These are phyloP conservation scores for Numida meleagris DNA, from an alignment of 2,113 vertebrate species.

Conservation along the genomic window DNA sequence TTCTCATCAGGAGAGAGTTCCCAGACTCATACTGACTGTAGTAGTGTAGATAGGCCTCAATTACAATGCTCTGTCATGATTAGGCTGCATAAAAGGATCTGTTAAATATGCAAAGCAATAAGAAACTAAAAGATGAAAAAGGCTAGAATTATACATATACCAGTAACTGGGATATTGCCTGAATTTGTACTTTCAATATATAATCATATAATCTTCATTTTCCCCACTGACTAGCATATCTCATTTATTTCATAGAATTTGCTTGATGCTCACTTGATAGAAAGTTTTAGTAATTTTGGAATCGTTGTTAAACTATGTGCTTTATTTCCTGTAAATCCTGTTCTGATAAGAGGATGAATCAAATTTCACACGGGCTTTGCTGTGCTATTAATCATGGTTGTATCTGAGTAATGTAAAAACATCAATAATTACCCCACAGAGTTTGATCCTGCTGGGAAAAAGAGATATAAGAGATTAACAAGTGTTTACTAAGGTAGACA, in stretches of 20 bases:
- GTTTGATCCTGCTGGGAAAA: background rate
- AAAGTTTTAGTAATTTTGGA: background rate
- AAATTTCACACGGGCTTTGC: background rate
- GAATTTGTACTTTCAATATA: background rate
- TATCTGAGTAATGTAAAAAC: background rate
- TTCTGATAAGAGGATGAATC: background rate
- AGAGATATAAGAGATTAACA: background rate
- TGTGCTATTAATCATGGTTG: background rate
- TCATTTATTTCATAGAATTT: background rate
- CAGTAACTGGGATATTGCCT: background rate
- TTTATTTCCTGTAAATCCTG: background rate
- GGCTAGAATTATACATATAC: background rate
- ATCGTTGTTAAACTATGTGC: background rate
- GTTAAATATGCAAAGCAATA: background rate
- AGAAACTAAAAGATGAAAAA: background rate
- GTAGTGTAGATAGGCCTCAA: background rate
- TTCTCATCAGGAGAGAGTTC: accelerated
- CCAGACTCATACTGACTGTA: background rate
- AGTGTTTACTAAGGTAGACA: accelerated
- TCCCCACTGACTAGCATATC: background rate
- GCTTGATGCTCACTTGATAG: background rate
- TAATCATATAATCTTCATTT: background rate
- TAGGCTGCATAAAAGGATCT: background rate
- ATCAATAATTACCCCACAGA: background rate
- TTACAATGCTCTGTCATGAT: background rate